phyloP scores from a whole-genome alignment of 2,113 vertebrate genomes.

The Chamaea fasciata region DNA sequence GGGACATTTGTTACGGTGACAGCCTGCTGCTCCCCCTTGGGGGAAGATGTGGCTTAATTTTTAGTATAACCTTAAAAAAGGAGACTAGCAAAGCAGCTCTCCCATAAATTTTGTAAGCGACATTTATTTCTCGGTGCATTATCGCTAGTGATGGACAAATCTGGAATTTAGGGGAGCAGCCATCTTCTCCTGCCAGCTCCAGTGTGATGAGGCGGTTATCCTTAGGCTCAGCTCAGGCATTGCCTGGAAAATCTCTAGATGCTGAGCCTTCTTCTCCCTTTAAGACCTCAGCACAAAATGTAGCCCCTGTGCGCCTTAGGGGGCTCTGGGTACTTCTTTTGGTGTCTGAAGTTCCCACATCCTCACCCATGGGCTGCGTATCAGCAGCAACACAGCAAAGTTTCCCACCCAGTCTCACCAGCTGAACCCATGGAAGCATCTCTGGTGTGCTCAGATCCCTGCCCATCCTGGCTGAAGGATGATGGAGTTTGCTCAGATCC shows the following conservation, averaged over 20 bases:
- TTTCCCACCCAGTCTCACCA: not conserved
- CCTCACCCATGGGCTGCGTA: rapidly evolving
- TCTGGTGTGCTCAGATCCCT: not conserved
- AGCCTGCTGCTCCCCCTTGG: not conserved
- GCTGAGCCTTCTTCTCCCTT: not conserved
- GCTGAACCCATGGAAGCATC: not conserved
- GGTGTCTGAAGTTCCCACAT: not conserved
- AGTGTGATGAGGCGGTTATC: rapidly evolving
- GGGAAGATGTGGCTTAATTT: conserved; percentile 37
- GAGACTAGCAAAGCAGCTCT: conserved; percentile 1
- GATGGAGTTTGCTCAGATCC: not conserved
- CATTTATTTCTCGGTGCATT: not conserved
- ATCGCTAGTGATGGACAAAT: not conserved
- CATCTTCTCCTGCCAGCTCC: not conserved
- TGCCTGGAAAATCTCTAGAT: not conserved
- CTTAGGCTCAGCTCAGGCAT: not conserved
- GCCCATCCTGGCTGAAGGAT: not conserved
- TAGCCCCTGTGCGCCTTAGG: not conserved
- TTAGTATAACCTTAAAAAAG: conserved; percentile 60
- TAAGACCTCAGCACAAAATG: not conserved
- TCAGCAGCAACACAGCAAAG: not conserved
- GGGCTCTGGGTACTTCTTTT: not conserved
- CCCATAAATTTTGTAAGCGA: conserved; percentile 49
- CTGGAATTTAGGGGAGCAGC: not conserved
- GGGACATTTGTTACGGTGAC: not conserved